Percentiles rank a stretch among this genome's conserved stretches.
phyloP scores from a whole-genome alignment of 2,888 invertebrate species.

The Lepidochrysops patricia region DNA sequence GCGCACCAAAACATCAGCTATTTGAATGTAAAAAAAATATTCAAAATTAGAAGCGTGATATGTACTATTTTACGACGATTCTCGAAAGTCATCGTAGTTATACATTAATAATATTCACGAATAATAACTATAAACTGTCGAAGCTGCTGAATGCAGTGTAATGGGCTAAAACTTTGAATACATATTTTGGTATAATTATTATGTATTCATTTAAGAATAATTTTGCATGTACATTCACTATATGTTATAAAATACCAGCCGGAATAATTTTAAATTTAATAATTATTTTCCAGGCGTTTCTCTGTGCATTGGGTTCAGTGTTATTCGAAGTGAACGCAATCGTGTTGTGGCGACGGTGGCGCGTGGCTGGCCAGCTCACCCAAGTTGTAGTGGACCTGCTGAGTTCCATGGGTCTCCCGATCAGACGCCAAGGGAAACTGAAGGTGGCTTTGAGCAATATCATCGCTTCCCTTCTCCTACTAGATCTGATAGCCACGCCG shows the following conservation, averaged over 20 bases:
- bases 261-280: not conserved
- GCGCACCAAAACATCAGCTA: no score
- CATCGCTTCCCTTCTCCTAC: slow-evolving; percentile 28
- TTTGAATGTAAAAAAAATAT: no score
- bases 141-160: no score
- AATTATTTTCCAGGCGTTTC: slow-evolving; percentile 34
- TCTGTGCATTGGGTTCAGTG: slow-evolving; percentile 36
- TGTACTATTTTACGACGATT: not conserved
- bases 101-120: no score
- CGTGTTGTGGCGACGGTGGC: slow-evolving; percentile 42
- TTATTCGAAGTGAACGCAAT: slow-evolving; percentile 40
- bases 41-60: no score
- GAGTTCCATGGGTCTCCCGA: slow-evolving; percentile 36
- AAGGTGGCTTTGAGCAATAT: slow-evolving; percentile 36
- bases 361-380: slow-evolving; percentile 36
- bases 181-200: no score
- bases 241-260: not conserved
- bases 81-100: no score
- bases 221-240: not conserved
- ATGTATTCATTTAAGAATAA: slow-evolving; percentile 1
- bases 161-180: no score
- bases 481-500: slow-evolving; percentile 27
- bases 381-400: slow-evolving; percentile 45
- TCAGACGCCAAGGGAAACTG: slow-evolving; percentile 36
- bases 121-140: no score